Evolutionary conservation across 1,140 invertebrate species (phyloP).

Genomic region (Drosophila elegans): DNA sequence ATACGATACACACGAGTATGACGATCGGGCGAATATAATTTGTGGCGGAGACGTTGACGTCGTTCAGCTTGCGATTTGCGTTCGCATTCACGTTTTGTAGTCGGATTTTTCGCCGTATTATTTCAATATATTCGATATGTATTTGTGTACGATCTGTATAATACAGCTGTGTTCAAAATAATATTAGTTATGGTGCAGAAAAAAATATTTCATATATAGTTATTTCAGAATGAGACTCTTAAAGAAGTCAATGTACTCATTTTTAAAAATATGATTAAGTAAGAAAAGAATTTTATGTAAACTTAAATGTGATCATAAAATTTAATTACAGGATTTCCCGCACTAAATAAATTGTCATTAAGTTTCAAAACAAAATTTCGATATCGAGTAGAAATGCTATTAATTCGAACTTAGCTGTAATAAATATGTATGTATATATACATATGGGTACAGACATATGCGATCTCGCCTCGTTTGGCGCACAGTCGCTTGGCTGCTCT

Average conservation of each 20-base stretch:
- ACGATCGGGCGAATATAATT: constrained; percentile 36
- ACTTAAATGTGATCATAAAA: too few species aligned
- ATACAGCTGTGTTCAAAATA: constrained; percentile 9
- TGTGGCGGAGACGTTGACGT: constrained; percentile 68
- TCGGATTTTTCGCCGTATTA: constrained; percentile 79
- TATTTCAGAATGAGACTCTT: too few species aligned
- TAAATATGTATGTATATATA: not conserved
- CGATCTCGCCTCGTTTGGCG: constrained; percentile 46
- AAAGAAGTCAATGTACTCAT: too few species aligned
- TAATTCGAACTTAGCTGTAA: constrained; percentile 2
- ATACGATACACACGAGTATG: constrained; percentile 49
- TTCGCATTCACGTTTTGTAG: constrained; percentile 77
- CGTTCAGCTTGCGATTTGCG: constrained; percentile 46
- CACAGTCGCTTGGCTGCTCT: constrained; percentile 79
- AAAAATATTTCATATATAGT: not conserved
- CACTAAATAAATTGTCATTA: too few species aligned
- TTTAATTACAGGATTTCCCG: too few species aligned
- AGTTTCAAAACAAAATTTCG: too few species aligned
- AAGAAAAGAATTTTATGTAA: too few species aligned
- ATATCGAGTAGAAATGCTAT: not conserved
- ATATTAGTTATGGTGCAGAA: not conserved
- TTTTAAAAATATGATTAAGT: too few species aligned
- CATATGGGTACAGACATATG: constrained; percentile 7
- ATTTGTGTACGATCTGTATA: constrained; percentile 10
- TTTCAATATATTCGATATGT: constrained; percentile 71